Evolutionary conservation across 1,140 invertebrate genomes (phyloP).

Genomic region (Danaus plexippus): DNA sequence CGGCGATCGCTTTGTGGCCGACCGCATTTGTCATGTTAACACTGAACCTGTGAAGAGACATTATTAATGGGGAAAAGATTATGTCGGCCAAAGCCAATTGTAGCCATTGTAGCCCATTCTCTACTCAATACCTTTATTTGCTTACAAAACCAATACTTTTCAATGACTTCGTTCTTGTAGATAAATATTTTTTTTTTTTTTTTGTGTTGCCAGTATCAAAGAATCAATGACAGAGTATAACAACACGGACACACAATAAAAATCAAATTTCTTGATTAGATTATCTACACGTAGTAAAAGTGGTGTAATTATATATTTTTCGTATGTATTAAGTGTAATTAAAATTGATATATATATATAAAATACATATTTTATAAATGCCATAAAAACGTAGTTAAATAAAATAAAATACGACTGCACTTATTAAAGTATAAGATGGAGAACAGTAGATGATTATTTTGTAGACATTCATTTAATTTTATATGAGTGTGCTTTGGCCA

Average conservation of each 20-base stretch:
- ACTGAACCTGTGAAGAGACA: slow-evolving; percentile 58
- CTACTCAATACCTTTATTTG: slow-evolving; percentile 38
- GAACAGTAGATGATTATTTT: slow-evolving; percentile 24
- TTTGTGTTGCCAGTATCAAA: slow-evolving; percentile 6
- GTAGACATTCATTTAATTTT: slow-evolving; percentile 24
- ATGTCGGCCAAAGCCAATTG: slow-evolving; percentile 43
- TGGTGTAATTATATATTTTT: no score
- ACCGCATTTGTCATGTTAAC: slow-evolving; percentile 66
- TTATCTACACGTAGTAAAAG: no score
- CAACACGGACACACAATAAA: no score
- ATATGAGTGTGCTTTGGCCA: slow-evolving; percentile 30
- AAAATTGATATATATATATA: no score
- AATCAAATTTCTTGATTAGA: no score
- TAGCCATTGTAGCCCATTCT: slow-evolving; percentile 39
- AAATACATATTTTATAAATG: no score
- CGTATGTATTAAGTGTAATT: no score
- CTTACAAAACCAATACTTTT: slow-evolving; percentile 34
- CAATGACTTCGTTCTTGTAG: slow-evolving; percentile 9
- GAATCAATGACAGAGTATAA: no score
- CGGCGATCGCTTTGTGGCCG: slow-evolving; percentile 37
- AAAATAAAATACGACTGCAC: slow-evolving; percentile 11
- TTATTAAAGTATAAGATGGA: slow-evolving; percentile 10
- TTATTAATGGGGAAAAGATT: slow-evolving; percentile 67
- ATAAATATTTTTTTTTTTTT: slow-evolving; percentile 10
- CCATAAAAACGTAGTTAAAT: not conserved